Percentiles rank a stretch among this genome's conserved stretches.
phyloP scores from a whole-genome alignment of 2,113 vertebrate species.

The Myrmecobius fasciatus region DNA sequence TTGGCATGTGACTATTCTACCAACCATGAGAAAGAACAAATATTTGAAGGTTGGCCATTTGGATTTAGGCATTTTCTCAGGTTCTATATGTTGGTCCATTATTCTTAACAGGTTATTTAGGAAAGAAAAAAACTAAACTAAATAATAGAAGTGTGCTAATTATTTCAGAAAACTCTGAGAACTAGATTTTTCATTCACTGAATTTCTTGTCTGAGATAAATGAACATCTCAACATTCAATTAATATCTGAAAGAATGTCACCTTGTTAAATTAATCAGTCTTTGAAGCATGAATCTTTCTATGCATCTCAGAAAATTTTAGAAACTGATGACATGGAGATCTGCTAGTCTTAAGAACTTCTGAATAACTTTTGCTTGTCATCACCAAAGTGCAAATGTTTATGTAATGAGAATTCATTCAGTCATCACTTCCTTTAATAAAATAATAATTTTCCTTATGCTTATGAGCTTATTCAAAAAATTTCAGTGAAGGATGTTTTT shows the following conservation, averaged over 20 bases:
- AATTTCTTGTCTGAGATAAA: not conserved
- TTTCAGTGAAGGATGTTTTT: not conserved
- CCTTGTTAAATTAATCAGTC: not conserved
- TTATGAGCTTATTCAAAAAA: not conserved
- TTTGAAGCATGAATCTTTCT: not conserved
- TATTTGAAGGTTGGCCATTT: no score
- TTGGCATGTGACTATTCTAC: no score
- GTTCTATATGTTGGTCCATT: not conserved
- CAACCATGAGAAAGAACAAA: no score
- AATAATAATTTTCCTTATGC: not conserved
- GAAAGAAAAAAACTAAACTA: no score
- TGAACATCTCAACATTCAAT: not conserved
- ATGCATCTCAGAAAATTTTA: not conserved
- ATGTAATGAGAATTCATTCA: not conserved
- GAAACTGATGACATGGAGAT: not conserved
- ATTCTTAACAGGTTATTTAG: not conserved
- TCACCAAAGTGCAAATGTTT: not conserved
- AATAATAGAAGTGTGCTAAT: not conserved
- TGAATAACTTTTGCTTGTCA: not conserved
- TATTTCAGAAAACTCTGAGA: not conserved
- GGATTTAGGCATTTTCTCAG: not conserved
- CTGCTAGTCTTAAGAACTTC: not conserved
- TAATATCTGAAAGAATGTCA: not conserved
- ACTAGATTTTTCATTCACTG: not conserved
- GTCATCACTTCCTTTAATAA: not conserved